Conservation (phyloP, 2,797 vertebrate species). For the Coracias cyanogaster region DNA sequence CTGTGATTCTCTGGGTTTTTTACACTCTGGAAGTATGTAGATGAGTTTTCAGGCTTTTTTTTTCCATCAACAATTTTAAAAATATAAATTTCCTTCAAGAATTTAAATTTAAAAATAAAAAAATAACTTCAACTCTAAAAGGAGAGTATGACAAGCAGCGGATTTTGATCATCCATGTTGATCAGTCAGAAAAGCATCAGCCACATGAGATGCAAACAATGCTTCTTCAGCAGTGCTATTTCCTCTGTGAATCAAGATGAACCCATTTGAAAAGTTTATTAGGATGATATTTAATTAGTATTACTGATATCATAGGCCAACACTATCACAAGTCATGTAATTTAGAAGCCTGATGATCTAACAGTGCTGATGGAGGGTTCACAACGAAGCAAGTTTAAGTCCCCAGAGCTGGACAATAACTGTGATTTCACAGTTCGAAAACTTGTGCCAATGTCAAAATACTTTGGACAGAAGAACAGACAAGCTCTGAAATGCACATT, state of each 20-base stretch:
- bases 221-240: not conserved
- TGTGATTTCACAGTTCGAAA: not conserved
- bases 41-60: not conserved
- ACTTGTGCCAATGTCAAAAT: not conserved
- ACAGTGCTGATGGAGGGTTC: not conserved
- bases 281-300: not conserved
- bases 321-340: not conserved
- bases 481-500: not conserved
- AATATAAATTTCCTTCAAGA: not conserved
- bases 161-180: not conserved
- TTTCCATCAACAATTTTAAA: not conserved
- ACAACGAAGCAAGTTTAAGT: not conserved
- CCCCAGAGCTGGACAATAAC: not conserved
- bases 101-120: not conserved
- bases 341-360: not conserved
- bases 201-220: not conserved
- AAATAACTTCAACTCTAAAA: not conserved
- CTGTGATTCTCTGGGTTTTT: not conserved
- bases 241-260: not conserved
- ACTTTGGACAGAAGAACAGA: not conserved
- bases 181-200: not conserved
- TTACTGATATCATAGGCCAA: not conserved
- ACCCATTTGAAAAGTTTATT: not conserved
- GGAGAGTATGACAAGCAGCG: not conserved
- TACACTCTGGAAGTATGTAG: not conserved